Percentiles rank a stretch among this genome's conserved stretches.
phyloP scores from a whole-genome alignment of 2,113 vertebrate genomes.

The Spea bombifrons region DNA sequence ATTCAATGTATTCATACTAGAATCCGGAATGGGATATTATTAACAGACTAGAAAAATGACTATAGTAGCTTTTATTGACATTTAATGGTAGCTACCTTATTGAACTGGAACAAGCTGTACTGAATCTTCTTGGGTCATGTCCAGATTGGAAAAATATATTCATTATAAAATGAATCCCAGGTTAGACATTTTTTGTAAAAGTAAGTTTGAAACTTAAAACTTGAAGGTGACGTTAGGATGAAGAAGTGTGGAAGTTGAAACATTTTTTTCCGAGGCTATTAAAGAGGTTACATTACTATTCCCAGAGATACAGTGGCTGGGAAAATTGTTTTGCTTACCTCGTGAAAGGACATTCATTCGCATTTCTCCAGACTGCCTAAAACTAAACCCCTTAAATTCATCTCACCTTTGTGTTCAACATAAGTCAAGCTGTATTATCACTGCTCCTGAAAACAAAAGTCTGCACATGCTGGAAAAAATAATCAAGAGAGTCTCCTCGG shows the following conservation, averaged over 20 bases:
- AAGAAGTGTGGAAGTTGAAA: background rate
- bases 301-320: too few relatives aligned
- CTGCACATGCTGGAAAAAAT: too few relatives aligned
- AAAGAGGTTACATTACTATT: background rate
- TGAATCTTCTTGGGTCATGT: conserved; percentile 5
- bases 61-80: conserved; percentile 24
- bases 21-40: background rate
- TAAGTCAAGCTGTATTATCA: too few relatives aligned
- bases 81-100: conserved; percentile 16
- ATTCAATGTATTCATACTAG: background rate
- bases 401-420: too few relatives aligned
- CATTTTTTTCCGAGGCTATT: background rate
- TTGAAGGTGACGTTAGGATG: background rate
- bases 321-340: too few relatives aligned
- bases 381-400: too few relatives aligned
- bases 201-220: background rate
- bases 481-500: too few relatives aligned
- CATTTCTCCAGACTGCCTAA: too few relatives aligned
- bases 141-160: conserved; percentile 1
- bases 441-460: too few relatives aligned
- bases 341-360: too few relatives aligned
- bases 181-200: background rate
- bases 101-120: conserved; percentile 16
- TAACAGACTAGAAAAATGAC: conserved; percentile 14
- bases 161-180: background rate